Conservation (phyloP, 2,113 vertebrate species). For the Scomber scombrus region DNA sequence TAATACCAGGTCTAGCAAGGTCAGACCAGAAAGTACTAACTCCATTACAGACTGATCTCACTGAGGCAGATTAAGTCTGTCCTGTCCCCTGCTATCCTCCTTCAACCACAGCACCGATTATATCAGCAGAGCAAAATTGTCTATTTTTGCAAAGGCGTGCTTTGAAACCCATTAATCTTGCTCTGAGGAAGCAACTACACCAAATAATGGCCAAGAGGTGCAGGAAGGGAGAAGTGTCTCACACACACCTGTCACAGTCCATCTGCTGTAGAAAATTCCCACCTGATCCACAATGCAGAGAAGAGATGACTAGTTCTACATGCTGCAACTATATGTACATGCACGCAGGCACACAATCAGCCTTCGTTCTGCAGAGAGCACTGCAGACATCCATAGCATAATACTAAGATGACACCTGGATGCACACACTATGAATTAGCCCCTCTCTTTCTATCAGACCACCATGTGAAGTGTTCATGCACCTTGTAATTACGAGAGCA, state of each 20-base stretch:
- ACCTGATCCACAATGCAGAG: slow-evolving; percentile 28
- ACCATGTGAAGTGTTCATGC: slow-evolving; percentile 38
- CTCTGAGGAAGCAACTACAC: slow-evolving; percentile 23
- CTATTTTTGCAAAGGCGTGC: slow-evolving; percentile 55
- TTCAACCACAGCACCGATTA: slow-evolving; percentile 39
- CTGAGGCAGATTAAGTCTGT: slow-evolving; percentile 66
- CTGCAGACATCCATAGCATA: slow-evolving; percentile 6
- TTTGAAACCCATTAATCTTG: slow-evolving; percentile 59
- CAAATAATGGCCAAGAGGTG: slow-evolving; percentile 39
- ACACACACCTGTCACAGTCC: slow-evolving; percentile 65
- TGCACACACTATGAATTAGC: slow-evolving; percentile 56
- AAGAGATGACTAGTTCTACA: slow-evolving; percentile 10
- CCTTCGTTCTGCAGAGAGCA: slow-evolving; percentile 12
- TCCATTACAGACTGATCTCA: slow-evolving; percentile 71
- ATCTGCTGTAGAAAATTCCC: slow-evolving; percentile 68
- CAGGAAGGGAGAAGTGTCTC: slow-evolving; percentile 43
- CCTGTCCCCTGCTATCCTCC: slow-evolving; percentile 43
- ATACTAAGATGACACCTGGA: slow-evolving; percentile 31
- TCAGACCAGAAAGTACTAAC: slow-evolving; percentile 69
- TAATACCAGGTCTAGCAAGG: slow-evolving; percentile 58
- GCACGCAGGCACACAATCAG: not conserved
- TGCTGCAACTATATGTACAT: not conserved
- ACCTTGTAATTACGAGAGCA: slow-evolving; percentile 62
- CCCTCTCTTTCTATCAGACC: slow-evolving; percentile 29
- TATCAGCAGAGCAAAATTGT: slow-evolving; percentile 54